phyloP scores from a whole-genome alignment of 1,140 invertebrate species.

The Lordiphosa clarofinis region DNA sequence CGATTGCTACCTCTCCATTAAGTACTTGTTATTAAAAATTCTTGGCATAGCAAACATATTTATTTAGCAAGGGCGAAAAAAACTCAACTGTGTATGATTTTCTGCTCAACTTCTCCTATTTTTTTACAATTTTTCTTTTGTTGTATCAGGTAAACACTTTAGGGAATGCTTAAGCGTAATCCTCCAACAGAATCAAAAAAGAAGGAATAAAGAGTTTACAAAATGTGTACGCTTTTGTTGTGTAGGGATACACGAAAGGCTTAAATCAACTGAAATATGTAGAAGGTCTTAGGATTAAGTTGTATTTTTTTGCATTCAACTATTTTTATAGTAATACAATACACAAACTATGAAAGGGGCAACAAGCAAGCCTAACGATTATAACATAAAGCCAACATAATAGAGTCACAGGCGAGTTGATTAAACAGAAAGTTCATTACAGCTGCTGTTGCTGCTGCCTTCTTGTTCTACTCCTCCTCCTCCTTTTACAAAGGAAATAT shows the following conservation, averaged over 20 bases:
- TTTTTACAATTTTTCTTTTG: slow-evolving; percentile 9
- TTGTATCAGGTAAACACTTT: slow-evolving; percentile 36
- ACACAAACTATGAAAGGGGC: slow-evolving; percentile 3
- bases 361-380: slow-evolving; percentile 3
- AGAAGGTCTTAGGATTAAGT: slow-evolving; percentile 4
- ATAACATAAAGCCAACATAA: slow-evolving; percentile 24
- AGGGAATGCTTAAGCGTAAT: slow-evolving; percentile 26
- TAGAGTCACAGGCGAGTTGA: slow-evolving; percentile 20
- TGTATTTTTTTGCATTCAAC: too few species aligned
- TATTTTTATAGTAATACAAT: slow-evolving; percentile 8
- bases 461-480: neutral
- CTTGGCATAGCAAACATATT: slow-evolving; percentile 24
- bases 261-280: slow-evolving; percentile 35
- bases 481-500: too few species aligned
- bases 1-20: slow-evolving; percentile 37
- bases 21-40: slow-evolving; percentile 47
- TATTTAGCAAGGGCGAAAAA: neutral
- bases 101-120: slow-evolving; percentile 12
- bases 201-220: neutral
- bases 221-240: slow-evolving; percentile 16
- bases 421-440: slow-evolving; percentile 21
- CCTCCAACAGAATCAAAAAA: slow-evolving; percentile 12
- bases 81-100: slow-evolving; percentile 29
- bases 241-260: slow-evolving; percentile 30
- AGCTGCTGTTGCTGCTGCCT: slow-evolving; percentile 3